These are phyloP conservation scores for Fabriciana adippe DNA, from an alignment of 2,888 invertebrate species.

Conservation along the genomic window DNA sequence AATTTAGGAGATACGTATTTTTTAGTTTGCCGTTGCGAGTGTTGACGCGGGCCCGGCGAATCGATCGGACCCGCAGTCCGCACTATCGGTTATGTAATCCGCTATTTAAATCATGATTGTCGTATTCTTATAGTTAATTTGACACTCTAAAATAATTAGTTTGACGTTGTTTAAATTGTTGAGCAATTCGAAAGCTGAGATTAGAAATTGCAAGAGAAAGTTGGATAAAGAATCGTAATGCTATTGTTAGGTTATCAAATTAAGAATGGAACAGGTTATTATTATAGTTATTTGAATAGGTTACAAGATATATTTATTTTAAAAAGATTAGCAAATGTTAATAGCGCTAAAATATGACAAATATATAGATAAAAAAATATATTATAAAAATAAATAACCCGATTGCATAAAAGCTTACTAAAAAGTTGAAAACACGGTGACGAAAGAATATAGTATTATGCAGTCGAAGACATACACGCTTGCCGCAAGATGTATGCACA, in stretches of 20 bases:
- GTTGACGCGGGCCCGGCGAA: constrained; percentile 51
- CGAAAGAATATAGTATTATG: no score
- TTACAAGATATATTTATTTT: no score
- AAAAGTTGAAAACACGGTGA: no score
- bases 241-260: not conserved
- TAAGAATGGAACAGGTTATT: not conserved
- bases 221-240: not conserved
- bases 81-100: constrained; percentile 68
- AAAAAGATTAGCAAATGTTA: no score
- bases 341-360: no score
- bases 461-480: no score
- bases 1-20: constrained; percentile 26
- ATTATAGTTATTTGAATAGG: no score
- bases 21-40: constrained; percentile 28
- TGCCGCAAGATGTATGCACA: no score
- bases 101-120: constrained; percentile 42
- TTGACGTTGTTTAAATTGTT: constrained; percentile 31
- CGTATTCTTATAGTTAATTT: constrained; percentile 29
- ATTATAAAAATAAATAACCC: no score
- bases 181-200: constrained; percentile 35
- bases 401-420: no score
- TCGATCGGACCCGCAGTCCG: constrained; percentile 63
- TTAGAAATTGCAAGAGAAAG: constrained; percentile 32
- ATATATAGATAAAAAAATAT: no score
- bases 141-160: constrained; percentile 35